phyloP scores from a whole-genome alignment of 2,888 invertebrate genomes.

The Acheta domesticus region DNA sequence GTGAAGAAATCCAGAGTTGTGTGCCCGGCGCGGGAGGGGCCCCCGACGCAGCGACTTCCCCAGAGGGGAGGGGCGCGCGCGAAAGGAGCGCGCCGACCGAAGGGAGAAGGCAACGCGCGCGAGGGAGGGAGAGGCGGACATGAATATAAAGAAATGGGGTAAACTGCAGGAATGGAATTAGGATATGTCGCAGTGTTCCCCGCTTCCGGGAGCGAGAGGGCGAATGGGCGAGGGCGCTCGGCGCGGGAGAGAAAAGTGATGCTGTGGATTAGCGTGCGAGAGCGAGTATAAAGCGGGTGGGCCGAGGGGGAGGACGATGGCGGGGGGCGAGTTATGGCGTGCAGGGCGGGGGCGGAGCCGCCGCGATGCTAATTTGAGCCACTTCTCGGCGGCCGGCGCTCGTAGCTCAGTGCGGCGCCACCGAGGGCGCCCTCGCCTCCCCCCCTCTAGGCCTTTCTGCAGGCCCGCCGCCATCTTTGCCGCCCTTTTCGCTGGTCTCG shows the following conservation, averaged over 20 bases:
- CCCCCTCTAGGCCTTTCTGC: no score
- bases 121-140: neutral
- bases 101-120: neutral
- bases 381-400: slow-evolving; percentile 8
- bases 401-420: neutral
- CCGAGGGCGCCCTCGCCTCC: neutral
- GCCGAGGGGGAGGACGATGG: neutral
- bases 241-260: neutral
- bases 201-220: neutral
- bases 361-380: slow-evolving; percentile 4
- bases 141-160: neutral
- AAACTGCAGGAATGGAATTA: neutral
- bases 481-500: no score
- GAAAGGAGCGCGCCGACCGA: no score
- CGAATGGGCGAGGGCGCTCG: neutral
- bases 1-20: no score
- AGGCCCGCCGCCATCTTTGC: no score
- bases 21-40: no score
- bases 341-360: neutral
- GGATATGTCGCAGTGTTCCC: neutral
- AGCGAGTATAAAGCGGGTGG: neutral
- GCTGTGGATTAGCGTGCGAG: neutral
- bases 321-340: neutral
- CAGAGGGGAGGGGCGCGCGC: neutral
- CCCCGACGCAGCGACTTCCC: no score